Evolutionary conservation across 1,140 invertebrate genomes (phyloP).

Genomic region (Ladona fulva): DNA sequence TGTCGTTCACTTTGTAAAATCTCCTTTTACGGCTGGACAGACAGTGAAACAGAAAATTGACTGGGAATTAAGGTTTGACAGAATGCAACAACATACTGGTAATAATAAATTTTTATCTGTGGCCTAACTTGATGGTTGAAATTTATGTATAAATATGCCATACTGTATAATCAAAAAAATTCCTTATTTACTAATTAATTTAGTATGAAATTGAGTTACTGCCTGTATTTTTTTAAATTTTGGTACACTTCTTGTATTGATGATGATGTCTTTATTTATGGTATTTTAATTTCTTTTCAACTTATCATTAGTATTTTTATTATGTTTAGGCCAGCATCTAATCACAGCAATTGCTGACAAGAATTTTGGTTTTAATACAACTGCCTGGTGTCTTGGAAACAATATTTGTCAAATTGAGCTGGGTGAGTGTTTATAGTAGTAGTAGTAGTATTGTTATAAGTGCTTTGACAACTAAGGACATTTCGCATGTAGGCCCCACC

Average conservation of each 20-base stretch:
- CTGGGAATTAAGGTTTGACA: conserved; percentile 70
- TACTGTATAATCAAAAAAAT: no score
- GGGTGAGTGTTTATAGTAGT: conserved; percentile 30
- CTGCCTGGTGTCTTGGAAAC: conserved; percentile 70
- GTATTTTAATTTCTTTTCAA: no score
- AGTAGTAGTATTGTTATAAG: no score
- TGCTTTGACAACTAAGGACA: no score
- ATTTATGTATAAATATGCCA: no score
- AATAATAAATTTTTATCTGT: conserved; percentile 12
- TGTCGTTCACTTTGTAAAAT: conserved; percentile 59
- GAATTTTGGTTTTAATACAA: conserved; percentile 56
- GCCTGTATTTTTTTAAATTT: no score
- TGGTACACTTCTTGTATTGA: no score
- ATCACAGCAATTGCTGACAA: conserved; percentile 67
- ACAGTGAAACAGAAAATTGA: conserved; percentile 54
- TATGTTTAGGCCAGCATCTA: conserved; percentile 61
- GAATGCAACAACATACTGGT: conserved; percentile 87
- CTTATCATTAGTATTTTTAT: conserved; percentile 12
- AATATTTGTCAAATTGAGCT: conserved; percentile 56
- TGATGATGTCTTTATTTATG: no score
- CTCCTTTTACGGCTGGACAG: conserved; percentile 48
- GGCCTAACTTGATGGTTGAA: no score
- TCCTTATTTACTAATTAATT: no score
- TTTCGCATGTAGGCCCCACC: no score
- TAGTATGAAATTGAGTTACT: no score